phyloP scores from a whole-genome alignment of 2,888 invertebrate genomes.

The Byasa hedistus region DNA sequence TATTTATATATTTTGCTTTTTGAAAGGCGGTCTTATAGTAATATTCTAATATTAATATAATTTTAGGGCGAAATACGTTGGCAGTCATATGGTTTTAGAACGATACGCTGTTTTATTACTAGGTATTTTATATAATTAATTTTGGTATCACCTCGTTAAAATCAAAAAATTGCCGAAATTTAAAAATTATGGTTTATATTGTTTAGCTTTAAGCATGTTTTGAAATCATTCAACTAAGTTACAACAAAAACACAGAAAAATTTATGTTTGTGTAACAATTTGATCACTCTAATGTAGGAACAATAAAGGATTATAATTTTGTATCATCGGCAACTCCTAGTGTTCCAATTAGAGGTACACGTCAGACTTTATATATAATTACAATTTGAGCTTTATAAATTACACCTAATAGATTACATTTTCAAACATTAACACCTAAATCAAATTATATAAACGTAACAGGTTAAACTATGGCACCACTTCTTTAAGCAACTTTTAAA shows the following conservation, averaged over 20 bases:
- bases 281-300: conserved; percentile 31
- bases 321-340: conserved; percentile 40
- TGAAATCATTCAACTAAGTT: not conserved
- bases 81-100: conserved; percentile 20
- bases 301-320: conserved; percentile 32
- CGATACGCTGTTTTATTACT: conserved; percentile 39
- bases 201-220: not conserved
- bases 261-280: not conserved
- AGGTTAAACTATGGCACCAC: conserved; percentile 30
- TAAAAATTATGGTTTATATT: not conserved
- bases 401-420: conserved; percentile 48
- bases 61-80: conserved; percentile 9
- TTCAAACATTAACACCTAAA: conserved; percentile 37
- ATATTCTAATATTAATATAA: conserved; percentile 4
- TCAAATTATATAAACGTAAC: conserved; percentile 30
- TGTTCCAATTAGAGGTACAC: conserved; percentile 24
- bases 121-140: not conserved
- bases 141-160: not conserved
- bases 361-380: conserved; percentile 53
- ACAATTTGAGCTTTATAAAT: conserved; percentile 71
- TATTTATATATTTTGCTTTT: not conserved
- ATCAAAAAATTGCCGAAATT: not conserved
- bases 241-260: not conserved
- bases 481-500: conserved; percentile 36
- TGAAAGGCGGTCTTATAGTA: not conserved